Evolutionary conservation across 2,113 vertebrate species (phyloP).

Genomic region (Leptobrachium leishanense): DNA sequence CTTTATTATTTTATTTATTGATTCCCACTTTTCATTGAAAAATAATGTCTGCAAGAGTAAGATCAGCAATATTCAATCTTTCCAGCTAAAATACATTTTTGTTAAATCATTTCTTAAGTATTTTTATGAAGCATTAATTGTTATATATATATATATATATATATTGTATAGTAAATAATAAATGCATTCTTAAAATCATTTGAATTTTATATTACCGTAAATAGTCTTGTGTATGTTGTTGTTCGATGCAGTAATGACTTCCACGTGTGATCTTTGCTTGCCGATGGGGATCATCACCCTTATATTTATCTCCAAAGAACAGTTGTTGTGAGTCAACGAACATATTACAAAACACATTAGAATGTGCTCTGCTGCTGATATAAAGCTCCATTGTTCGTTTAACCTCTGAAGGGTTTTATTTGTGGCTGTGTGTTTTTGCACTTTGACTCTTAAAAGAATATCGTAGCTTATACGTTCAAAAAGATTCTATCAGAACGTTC

Average conservation of each 20-base stretch:
- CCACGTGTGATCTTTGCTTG: not conserved
- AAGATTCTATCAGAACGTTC: conserved; percentile 34
- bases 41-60: too few species aligned
- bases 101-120: too few species aligned
- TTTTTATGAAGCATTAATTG: too few species aligned
- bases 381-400: conserved; percentile 23
- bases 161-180: not conserved
- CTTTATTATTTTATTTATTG: too few species aligned
- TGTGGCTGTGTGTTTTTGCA: conserved; percentile 2
- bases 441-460: conserved; percentile 28
- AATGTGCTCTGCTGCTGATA: conserved; percentile 23
- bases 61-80: too few species aligned
- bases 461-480: conserved; percentile 36
- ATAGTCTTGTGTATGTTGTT: too few species aligned
- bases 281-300: conserved; percentile 21
- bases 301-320: conserved; percentile 27
- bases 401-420: conserved; percentile 11
- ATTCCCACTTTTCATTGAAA: too few species aligned
- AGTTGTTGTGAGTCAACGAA: conserved; percentile 17
- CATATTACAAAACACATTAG: not conserved
- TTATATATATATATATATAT: too few species aligned
- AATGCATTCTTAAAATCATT: not conserved
- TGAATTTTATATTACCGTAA: not conserved
- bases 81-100: too few species aligned
- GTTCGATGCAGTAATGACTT: conserved; percentile 14